A percentile compares a stretch with the other conserved stretches of the same genome.
These are phyloP conservation scores for Dasyurus viverrinus DNA, from an alignment of 2,113 vertebrate genomes.

Conservation along the genomic window DNA sequence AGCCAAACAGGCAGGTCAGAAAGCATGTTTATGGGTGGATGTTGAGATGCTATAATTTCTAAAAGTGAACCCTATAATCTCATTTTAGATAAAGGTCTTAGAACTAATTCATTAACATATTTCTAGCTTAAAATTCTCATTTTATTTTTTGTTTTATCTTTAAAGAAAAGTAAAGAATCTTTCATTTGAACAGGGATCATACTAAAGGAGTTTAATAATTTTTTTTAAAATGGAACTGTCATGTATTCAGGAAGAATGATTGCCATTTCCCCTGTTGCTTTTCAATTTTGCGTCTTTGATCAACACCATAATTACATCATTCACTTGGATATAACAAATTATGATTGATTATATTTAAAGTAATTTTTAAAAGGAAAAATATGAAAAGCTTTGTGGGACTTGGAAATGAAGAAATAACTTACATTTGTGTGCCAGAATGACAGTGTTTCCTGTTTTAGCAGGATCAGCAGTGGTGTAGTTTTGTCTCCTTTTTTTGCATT, in stretches of 20 bases:
- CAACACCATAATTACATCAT: neutral
- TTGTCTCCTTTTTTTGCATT: neutral
- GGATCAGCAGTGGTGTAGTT: neutral
- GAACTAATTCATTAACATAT: constrained; percentile 46
- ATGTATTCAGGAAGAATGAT: neutral
- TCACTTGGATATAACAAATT: neutral
- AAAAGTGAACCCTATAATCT: constrained; percentile 16
- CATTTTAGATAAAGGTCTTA: constrained; percentile 54
- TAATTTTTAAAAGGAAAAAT: neutral
- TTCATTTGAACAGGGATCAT: constrained; percentile 7
- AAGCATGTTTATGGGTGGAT: constrained; percentile 24
- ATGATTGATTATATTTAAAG: neutral
- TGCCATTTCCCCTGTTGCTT: neutral
- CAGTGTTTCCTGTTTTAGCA: neutral
- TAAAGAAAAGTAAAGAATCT: neutral
- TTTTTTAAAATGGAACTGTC: neutral
- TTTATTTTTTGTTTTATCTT: constrained; percentile 43
- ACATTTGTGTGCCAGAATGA: neutral
- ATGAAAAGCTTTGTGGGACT: neutral
- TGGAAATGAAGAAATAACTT: neutral
- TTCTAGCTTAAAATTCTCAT: neutral
- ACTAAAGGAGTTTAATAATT: neutral
- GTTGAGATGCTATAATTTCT: neutral
- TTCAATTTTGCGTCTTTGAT: neutral
- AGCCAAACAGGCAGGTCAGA: neutral